phyloP scores from a whole-genome alignment of 1,140 invertebrate genomes.

The Lucilia cuprina region DNA sequence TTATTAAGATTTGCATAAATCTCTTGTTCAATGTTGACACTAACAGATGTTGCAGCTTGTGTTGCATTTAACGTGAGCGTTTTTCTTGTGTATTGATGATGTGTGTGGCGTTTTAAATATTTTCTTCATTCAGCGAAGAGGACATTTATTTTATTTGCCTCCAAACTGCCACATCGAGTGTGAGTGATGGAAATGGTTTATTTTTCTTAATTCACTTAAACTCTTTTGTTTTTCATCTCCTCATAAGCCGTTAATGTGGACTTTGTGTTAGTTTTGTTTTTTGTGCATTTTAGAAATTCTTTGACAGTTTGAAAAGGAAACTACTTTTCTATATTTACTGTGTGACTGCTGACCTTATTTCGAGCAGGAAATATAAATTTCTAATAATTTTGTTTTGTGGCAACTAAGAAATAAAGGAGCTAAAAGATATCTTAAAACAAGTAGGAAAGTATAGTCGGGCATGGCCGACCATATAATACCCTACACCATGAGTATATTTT shows the following conservation, averaged over 20 bases:
- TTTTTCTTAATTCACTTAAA: not conserved
- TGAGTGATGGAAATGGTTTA: not conserved
- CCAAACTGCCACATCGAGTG: not conserved
- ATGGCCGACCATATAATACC: too few relatives aligned
- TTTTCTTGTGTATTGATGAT: not conserved
- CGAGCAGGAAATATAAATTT: not conserved
- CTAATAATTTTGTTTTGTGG: not conserved
- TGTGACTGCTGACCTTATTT: slow-evolving; percentile 1
- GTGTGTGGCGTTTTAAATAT: not conserved
- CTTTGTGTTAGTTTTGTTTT: not conserved
- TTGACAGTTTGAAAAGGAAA: slow-evolving; percentile 7
- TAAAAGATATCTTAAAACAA: too few relatives aligned
- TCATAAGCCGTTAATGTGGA: not conserved
- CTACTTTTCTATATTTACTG: not conserved
- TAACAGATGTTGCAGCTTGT: not conserved
- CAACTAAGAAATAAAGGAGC: too few relatives aligned
- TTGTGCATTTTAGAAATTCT: not conserved
- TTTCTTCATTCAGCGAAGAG: not conserved
- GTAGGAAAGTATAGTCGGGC: too few relatives aligned
- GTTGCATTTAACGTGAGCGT: too few relatives aligned
- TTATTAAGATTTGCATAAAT: slow-evolving; percentile 15
- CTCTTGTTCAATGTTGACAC: not conserved
- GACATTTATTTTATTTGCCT: slow-evolving; percentile 8
- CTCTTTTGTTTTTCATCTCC: not conserved
- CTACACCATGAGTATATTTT: too few relatives aligned